Conservation (phyloP, 2,113 vertebrate genomes). For the Lepus europaeus region DNA sequence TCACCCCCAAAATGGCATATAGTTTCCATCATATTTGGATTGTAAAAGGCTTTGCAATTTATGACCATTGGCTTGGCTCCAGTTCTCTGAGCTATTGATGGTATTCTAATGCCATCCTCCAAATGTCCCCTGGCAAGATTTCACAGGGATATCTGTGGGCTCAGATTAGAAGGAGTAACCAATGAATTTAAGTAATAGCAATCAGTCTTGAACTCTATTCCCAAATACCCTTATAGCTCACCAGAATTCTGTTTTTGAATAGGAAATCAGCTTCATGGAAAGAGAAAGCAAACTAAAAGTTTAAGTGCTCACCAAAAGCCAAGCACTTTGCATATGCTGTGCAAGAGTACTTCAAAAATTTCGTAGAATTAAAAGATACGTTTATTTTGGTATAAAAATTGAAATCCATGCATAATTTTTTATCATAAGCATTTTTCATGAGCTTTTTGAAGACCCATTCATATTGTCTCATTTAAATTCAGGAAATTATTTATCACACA, state of each 20-base stretch:
- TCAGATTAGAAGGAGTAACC: conserved; percentile 50
- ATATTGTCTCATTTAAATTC: conserved; percentile 45
- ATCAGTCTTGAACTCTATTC: conserved; percentile 46
- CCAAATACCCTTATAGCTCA: conserved; percentile 31
- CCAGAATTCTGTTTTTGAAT: conserved; percentile 56
- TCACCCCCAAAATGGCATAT: conserved; percentile 75
- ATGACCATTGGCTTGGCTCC: conserved; percentile 79
- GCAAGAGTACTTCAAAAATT: too few relatives aligned
- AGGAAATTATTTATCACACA: conserved; percentile 21
- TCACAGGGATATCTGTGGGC: conserved; percentile 54
- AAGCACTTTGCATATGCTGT: neutral
- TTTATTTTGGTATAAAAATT: too few relatives aligned
- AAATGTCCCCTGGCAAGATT: conserved; percentile 69
- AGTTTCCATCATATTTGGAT: conserved; percentile 80
- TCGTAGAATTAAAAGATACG: too few relatives aligned
- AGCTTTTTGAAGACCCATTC: too few relatives aligned
- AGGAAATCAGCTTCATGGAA: conserved; percentile 21
- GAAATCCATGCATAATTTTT: too few relatives aligned
- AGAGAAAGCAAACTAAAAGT: conserved; percentile 18
- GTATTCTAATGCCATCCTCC: conserved; percentile 78
- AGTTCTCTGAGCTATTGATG: conserved; percentile 71
- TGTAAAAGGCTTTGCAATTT: conserved; percentile 80
- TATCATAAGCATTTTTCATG: too few relatives aligned
- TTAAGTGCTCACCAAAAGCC: conserved; percentile 5
- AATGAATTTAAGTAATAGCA: conserved; percentile 62